Base-by-base conservation (phyloP, 2,888 invertebrate genomes). In the Acronicta alni region DNA sequence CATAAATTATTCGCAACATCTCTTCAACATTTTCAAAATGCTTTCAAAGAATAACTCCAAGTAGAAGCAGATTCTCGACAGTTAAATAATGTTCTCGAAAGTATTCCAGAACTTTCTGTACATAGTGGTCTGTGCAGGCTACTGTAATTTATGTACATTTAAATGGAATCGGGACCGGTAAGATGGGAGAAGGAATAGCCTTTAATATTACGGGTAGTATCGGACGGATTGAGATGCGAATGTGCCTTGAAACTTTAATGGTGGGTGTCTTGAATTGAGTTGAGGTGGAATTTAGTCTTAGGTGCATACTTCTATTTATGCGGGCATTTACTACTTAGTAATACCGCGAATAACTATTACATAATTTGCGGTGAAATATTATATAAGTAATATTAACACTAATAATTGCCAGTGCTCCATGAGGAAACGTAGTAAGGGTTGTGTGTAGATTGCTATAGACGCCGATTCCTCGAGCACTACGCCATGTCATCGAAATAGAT, bases 81-180 rank as follows among this genome's bases (percentile, higher is more conserved):
- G 43, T 35, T 57, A 37, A 46, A 66, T 59, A 73, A 57, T 60
- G 37, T 53, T 60, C 51, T 23, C 7, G 23, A 26, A 60, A 59
- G 47, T 52, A 53, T 56, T 61, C 35, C 48, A 43, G n/a, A 10
- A 14, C 9, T 53, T 42, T 14, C 35, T 17, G 44, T 15, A 43
- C 32, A 53, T 18, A 17, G 57, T 60, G 42, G 57, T 51, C 38
- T 45, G 35, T 58, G 38, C 49, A 58, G 54, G 54, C 37, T 41
- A 23, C 37, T 30, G 47, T 67, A 72, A 75, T 75, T 78, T 72
- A 76, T 76, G 67, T 70, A 74, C 70, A 75, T 77, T 78, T 72
- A 68, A 67, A 78, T 76, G 62, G 49, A 62, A 64, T 51, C 14
- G 12, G 15, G n/a, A 54, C 57, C 57, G 49, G 48, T 46, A 63